Conservation (phyloP, 2,113 vertebrate species). For the Chlorocebus sabaeus region DNA sequence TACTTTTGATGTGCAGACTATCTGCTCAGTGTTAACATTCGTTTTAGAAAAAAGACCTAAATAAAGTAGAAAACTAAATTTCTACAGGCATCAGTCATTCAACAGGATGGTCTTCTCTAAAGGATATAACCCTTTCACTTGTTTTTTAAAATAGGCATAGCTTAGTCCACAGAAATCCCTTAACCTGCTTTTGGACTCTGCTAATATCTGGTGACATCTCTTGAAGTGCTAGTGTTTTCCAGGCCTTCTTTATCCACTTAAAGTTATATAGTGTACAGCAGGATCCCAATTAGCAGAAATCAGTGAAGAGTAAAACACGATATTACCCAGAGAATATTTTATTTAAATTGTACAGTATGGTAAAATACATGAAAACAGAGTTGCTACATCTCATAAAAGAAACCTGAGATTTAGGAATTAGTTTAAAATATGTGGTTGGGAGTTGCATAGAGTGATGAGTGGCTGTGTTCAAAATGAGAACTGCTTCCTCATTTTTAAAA, state of each 20-base stretch:
- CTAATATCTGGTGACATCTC: background rate
- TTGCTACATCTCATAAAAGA: slow-evolving; percentile 54
- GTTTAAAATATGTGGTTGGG: slow-evolving; percentile 46
- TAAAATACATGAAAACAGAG: slow-evolving; percentile 54
- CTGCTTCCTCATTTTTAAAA: background rate
- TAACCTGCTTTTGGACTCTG: background rate
- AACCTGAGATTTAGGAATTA: slow-evolving; percentile 53
- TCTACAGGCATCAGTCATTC: background rate
- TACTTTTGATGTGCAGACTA: background rate
- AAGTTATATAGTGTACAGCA: background rate
- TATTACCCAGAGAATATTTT: slow-evolving; percentile 53
- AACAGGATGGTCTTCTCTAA: background rate
- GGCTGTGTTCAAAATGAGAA: background rate
- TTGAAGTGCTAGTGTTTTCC: background rate
- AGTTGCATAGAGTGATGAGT: background rate
- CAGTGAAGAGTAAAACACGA: slow-evolving; percentile 49
- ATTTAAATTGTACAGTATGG: slow-evolving; percentile 38
- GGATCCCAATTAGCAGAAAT: slow-evolving; percentile 50
- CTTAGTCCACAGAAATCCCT: background rate
- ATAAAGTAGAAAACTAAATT: slow-evolving; percentile 20
- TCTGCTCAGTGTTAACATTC: slow-evolving; percentile 29
- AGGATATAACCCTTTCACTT: background rate
- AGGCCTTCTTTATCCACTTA: background rate
- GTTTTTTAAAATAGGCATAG: background rate
- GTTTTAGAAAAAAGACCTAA: background rate